Evolutionary conservation across 2,888 invertebrate species (phyloP), one percentile per base, ranked within the genome.

Genomic region (Carcina quercana): DNA sequence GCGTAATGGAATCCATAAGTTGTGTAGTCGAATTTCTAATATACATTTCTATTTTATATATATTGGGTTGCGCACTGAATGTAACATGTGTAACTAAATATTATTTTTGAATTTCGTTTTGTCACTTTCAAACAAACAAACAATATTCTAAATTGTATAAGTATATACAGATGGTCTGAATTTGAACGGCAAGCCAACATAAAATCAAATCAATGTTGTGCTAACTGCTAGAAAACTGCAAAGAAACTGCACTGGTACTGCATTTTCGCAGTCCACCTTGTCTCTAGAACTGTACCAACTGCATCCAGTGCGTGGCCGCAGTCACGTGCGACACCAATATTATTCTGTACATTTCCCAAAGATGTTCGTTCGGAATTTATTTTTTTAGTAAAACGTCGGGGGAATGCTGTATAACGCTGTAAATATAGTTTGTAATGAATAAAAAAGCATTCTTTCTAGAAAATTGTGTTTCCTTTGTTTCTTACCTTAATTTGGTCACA

Each of bases 371-470:
- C 59, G 57, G 59, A 59, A 64, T 58, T 58, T 62, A 61, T 66
- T 68, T 68, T 69, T 64, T 52, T 58, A 60, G 46, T 48, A 60
- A 65, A 59, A 38, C 34, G 13, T 39, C 44, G 29, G 54, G 45
- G 47, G 57, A 46, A 54, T 65, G 67, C 64, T 56, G 32, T 45
- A 40, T 46, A 45, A 50, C 52, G 30, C 43, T 68, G 67, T 69
- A 68, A 47, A 69, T 67, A 68, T 69, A 68, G 65, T 62, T 34
- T 58, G 27, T 57, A 59, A 49, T 53, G 37, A 34, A 52, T 59
- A 62, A 59, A 59, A 67, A 68, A 52, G 66, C 67, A 59, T 68
- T 67, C 62, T 59, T 60, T 60, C 68, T 58, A 51, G 47, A 48
- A 28, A 19, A 1, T 33, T 46, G 28, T 43, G 49, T 50, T 50